Evolutionary conservation across 2,888 invertebrate genomes (phyloP).

Genomic region (Euphydryas editha): DNA sequence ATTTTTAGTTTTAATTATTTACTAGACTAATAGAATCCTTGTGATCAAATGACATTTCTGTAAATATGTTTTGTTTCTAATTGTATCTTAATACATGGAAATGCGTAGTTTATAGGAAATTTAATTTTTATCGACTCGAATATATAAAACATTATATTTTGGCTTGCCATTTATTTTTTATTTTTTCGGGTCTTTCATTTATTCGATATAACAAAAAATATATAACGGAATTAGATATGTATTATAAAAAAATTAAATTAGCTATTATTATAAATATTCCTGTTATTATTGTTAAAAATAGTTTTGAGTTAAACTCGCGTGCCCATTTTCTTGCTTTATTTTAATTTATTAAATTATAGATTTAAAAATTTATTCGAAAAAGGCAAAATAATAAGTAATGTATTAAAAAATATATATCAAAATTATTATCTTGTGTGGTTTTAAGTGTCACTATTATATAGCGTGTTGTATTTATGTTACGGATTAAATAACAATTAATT

Average conservation of each 20-base stretch:
- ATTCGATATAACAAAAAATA: background rate
- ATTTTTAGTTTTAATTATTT: conserved; percentile 6
- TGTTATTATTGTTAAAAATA: conserved; percentile 50
- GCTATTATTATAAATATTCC: conserved; percentile 31
- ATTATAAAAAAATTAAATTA: conserved; percentile 1
- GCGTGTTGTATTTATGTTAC: conserved; percentile 39
- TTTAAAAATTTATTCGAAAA: conserved; percentile 22
- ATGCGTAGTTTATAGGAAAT: conserved; percentile 34
- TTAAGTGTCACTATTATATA: conserved; percentile 32
- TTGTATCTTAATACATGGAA: conserved; percentile 30
- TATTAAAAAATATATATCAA: conserved; percentile 25
- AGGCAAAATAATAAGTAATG: conserved; percentile 13
- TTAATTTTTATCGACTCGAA: conserved; percentile 57
- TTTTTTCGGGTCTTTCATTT: conserved; percentile 49
- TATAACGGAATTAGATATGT: background rate
- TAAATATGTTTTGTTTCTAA: conserved; percentile 47
- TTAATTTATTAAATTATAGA: conserved; percentile 39
- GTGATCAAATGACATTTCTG: conserved; percentile 53
- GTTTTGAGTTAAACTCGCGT: conserved; percentile 75
- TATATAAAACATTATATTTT: conserved; percentile 48
- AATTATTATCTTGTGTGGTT: conserved; percentile 36
- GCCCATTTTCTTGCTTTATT: conserved; percentile 51
- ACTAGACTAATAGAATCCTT: conserved; percentile 42
- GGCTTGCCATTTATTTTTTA: conserved; percentile 64
- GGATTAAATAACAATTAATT: conserved; percentile 16